Evolutionary conservation across 2,888 invertebrate species (phyloP).

Genomic region (Aporophyla lueneburgensis): DNA sequence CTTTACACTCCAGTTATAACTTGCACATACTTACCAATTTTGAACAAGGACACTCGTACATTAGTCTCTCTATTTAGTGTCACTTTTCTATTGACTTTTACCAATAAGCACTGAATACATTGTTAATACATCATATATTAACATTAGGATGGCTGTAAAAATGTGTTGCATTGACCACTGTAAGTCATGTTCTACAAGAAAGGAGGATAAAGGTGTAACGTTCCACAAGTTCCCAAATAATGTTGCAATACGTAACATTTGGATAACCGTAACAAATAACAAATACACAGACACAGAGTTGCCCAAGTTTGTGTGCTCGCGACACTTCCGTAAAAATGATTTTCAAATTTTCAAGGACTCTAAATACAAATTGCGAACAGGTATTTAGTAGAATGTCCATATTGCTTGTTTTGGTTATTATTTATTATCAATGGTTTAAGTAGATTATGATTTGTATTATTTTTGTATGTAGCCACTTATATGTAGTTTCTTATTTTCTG

Average conservation of each 20-base stretch:
- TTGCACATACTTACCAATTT: neutral
- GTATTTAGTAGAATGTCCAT: conserved; percentile 74
- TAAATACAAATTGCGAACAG: conserved; percentile 93
- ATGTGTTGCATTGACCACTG: conserved; percentile 92
- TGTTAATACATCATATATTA: conserved; percentile 61
- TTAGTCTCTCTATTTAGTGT: conserved; percentile 24
- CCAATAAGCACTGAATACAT: conserved; percentile 35
- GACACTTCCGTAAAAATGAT: conserved; percentile 94
- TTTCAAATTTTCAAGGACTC: conserved; percentile 93
- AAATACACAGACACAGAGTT: conserved; percentile 88
- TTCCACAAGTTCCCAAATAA: conserved; percentile 94
- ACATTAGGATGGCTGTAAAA: conserved; percentile 91
- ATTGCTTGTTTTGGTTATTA: conserved; percentile 65
- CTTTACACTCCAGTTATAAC: conserved; percentile 7
- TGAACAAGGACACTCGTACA: conserved; percentile 6
- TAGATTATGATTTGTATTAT: conserved; percentile 44
- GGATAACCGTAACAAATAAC: conserved; percentile 92
- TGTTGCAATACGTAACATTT: conserved; percentile 90
- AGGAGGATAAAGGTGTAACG: conserved; percentile 93
- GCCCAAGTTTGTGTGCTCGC: conserved; percentile 93
- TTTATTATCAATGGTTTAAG: conserved; percentile 49
- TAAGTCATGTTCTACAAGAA: conserved; percentile 91
- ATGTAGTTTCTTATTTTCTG: conserved; percentile 24
- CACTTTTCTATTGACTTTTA: conserved; percentile 21
- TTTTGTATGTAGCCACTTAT: conserved; percentile 37